phyloP scores from a whole-genome alignment of 2,888 invertebrate genomes.

The Acleris holmiana region DNA sequence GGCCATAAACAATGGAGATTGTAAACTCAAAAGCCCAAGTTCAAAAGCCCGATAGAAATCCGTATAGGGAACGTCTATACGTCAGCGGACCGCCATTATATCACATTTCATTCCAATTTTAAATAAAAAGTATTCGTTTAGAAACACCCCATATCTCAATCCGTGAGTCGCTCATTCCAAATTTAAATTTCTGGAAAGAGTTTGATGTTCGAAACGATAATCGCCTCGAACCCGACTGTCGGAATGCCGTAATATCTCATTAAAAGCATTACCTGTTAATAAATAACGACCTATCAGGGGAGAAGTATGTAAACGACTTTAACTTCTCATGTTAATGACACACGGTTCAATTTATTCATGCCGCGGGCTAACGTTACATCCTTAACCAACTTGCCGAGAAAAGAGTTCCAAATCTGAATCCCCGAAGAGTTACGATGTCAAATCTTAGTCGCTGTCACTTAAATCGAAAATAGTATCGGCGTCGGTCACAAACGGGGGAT shows the following conservation, averaged over 20 bases:
- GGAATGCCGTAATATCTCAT: slow-evolving; percentile 80
- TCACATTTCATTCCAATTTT: slow-evolving; percentile 73
- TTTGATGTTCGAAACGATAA: slow-evolving; percentile 77
- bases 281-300: slow-evolving; percentile 58
- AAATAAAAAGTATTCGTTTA: slow-evolving; percentile 70
- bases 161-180: slow-evolving; percentile 67
- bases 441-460: slow-evolving; percentile 67
- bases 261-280: slow-evolving; percentile 62
- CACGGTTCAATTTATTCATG: slow-evolving; percentile 54
- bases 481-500: slow-evolving; percentile 47
- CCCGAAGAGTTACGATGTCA: slow-evolving; percentile 75
- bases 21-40: slow-evolving; percentile 43
- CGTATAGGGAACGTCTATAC: slow-evolving; percentile 57
- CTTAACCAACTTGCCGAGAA: slow-evolving; percentile 47
- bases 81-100: slow-evolving; percentile 66
- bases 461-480: slow-evolving; percentile 67
- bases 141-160: slow-evolving; percentile 76
- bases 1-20: slow-evolving; percentile 15
- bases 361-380: slow-evolving; percentile 45
- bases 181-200: slow-evolving; percentile 80
- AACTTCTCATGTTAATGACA: slow-evolving; percentile 51
- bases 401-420: slow-evolving; percentile 74
- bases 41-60: slow-evolving; percentile 49
- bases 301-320: slow-evolving; percentile 51
- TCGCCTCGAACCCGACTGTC: slow-evolving; percentile 63